Evolutionary conservation across 2,797 vertebrate genomes (phyloP).

Genomic region (Poecilia wingei): DNA sequence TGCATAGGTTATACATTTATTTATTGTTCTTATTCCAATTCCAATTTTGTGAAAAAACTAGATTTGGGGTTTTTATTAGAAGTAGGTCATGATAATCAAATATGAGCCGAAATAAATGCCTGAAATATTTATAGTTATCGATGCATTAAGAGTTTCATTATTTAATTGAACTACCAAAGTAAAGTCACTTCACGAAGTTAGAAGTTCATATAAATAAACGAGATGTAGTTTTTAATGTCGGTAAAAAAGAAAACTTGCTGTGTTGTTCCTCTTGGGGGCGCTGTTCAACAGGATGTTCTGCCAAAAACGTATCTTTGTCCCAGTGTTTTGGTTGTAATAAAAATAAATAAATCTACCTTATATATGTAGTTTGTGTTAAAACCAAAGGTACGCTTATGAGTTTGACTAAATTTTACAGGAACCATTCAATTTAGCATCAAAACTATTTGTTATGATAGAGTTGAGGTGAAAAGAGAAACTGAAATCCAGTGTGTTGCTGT

Average conservation of each 20-base stretch:
- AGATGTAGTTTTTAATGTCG: not conserved
- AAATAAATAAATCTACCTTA: not conserved
- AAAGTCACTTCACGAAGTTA: not conserved
- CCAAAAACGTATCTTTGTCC: not conserved
- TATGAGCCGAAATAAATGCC: not conserved
- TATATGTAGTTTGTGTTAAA: not conserved
- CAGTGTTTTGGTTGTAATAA: not conserved
- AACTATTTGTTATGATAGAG: not conserved
- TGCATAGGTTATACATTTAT: not conserved
- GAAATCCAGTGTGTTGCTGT: not conserved
- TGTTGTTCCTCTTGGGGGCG: constrained; percentile 44
- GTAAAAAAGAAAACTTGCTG: not conserved
- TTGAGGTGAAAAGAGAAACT: not conserved
- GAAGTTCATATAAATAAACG: not conserved
- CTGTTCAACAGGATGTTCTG: constrained; percentile 24
- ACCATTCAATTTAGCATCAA: constrained; percentile 1
- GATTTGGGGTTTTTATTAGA: not conserved
- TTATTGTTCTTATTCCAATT: not conserved
- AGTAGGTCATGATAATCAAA: not conserved
- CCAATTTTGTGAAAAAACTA: not conserved
- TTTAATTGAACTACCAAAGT: not conserved
- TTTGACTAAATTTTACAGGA: constrained; percentile 12
- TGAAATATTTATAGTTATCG: not conserved
- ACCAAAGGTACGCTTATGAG: not conserved
- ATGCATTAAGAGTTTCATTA: not conserved